Evolutionary conservation across 2,797 vertebrate genomes (phyloP).

Genomic region (Spheniscus humboldti): DNA sequence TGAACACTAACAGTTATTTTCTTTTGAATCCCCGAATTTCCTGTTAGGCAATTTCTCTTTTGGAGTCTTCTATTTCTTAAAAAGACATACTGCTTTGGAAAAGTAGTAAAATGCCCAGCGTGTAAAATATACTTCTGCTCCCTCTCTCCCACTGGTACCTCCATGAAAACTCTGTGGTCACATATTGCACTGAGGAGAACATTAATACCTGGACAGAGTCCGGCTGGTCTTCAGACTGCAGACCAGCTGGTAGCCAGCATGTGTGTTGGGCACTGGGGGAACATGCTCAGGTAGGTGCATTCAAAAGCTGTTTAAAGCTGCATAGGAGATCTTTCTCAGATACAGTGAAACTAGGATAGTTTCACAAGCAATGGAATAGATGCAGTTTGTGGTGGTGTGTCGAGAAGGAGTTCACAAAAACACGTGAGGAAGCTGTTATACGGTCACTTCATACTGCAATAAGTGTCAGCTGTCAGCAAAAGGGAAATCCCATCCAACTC

Average conservation of each 20-base stretch:
- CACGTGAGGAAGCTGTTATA: background rate
- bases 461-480: background rate
- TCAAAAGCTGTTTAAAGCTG: background rate
- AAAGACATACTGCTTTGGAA: background rate
- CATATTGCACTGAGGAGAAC: fast-evolving
- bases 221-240: background rate
- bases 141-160: background rate
- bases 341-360: too few relatives aligned
- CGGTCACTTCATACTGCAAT: background rate
- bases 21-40: background rate
- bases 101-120: background rate
- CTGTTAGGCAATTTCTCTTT: background rate
- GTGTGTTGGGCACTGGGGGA: background rate
- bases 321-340: background rate
- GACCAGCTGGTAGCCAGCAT: background rate
- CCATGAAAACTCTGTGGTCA: background rate
- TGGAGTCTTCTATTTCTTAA: background rate
- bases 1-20: background rate
- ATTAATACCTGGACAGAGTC: background rate
- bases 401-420: background rate
- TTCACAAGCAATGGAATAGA: background rate
- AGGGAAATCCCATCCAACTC: background rate
- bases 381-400: background rate
- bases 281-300: background rate
- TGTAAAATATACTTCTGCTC: background rate